phyloP scores from a whole-genome alignment of 2,113 vertebrate genomes.

The Panthera leo region DNA sequence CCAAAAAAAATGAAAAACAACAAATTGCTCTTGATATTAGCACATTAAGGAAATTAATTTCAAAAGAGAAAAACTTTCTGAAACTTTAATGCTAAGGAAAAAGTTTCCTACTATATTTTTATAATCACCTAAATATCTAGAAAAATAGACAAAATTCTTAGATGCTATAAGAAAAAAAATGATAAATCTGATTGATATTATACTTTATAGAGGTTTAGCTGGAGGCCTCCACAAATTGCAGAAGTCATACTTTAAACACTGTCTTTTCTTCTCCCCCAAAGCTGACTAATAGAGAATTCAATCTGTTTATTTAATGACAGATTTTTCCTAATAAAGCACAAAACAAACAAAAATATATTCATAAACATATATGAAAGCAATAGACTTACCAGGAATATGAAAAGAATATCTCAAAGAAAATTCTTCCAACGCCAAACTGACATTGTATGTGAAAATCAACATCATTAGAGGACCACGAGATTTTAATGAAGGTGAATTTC shows the following conservation, averaged over 20 bases:
- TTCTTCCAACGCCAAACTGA: not conserved
- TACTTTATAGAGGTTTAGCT: not conserved
- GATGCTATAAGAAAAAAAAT: not conserved
- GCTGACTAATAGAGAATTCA: not conserved
- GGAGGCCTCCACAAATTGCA: not conserved
- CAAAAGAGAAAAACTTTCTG: not conserved
- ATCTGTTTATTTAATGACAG: not conserved
- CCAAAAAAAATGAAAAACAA: not conserved
- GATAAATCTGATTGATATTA: not conserved
- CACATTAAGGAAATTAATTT: conserved; percentile 4
- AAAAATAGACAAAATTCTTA: not conserved
- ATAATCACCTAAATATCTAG: not conserved
- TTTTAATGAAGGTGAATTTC: conserved; percentile 1
- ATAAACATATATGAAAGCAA: not conserved
- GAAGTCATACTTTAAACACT: not conserved
- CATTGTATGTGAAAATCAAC: not conserved
- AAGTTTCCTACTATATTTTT: not conserved
- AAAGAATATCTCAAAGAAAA: conserved; percentile 17
- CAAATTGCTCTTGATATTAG: not conserved
- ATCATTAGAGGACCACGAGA: not conserved
- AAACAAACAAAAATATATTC: not conserved
- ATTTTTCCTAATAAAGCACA: not conserved
- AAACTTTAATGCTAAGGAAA: not conserved
- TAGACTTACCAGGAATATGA: not conserved
- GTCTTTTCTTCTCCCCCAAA: not conserved